phyloP scores from a whole-genome alignment of 2,113 vertebrate genomes.

The Rafetus swinhoei region DNA sequence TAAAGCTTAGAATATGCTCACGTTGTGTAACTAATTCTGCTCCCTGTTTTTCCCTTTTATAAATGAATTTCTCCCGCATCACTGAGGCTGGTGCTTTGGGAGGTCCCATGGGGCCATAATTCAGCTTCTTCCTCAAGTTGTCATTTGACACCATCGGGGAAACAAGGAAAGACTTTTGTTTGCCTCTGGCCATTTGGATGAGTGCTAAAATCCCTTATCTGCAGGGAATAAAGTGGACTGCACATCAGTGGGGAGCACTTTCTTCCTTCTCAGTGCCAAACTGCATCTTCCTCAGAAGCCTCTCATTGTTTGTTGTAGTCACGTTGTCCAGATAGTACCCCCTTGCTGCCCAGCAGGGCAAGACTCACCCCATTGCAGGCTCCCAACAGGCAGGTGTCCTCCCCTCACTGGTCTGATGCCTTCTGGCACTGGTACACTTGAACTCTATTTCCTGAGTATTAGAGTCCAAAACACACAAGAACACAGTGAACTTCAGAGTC shows the following conservation, averaged over 20 bases:
- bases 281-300: not conserved
- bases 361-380: not conserved
- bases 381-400: not conserved
- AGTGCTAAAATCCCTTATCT: not conserved
- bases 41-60: rapidly evolving
- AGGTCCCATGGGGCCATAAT: not conserved
- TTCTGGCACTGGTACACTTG: not conserved
- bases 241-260: not conserved
- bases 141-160: not conserved
- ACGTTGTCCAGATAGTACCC: not conserved
- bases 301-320: not conserved
- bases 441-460: not conserved
- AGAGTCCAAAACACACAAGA: not conserved
- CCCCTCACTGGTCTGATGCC: not conserved
- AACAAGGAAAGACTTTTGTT: not conserved
- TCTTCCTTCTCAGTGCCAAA: not conserved
- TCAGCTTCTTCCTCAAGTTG: not conserved
- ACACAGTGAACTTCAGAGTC: not conserved
- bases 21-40: not conserved
- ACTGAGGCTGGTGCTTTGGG: not conserved
- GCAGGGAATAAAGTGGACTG: not conserved
- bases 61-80: not conserved
- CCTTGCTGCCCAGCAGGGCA: not conserved
- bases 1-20: not conserved
- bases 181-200: not conserved